These are phyloP conservation scores for Lutjanus campechanus DNA, from an alignment of 2,797 vertebrate species.

Conservation along the genomic window DNA sequence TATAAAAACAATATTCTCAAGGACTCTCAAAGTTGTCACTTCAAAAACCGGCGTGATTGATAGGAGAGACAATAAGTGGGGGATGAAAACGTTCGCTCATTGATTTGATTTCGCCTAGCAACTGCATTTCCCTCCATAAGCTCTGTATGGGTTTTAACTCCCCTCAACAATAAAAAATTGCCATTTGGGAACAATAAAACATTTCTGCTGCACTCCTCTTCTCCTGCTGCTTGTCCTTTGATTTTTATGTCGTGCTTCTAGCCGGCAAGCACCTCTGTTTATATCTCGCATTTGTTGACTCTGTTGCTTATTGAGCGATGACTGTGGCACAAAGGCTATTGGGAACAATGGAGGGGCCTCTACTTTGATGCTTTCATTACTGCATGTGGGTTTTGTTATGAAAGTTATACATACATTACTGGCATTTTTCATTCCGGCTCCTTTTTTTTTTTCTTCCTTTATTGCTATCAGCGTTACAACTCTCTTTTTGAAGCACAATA, in stretches of 20 bases:
- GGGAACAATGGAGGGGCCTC: conserved; percentile 74
- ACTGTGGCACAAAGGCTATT: conserved; percentile 72
- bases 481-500: conserved; percentile 70
- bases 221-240: conserved; percentile 79
- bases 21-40: conserved; percentile 62
- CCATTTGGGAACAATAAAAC: conserved; percentile 78
- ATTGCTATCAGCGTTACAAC: conserved; percentile 73
- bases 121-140: conserved; percentile 66
- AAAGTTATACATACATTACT: conserved; percentile 79
- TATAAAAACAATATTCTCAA: conserved; percentile 51
- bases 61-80: conserved; percentile 69
- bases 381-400: conserved; percentile 76
- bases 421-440: conserved; percentile 67
- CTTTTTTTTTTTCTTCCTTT: conserved; percentile 56
- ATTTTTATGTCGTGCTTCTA: conserved; percentile 73
- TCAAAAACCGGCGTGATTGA: conserved; percentile 59
- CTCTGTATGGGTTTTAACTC: conserved; percentile 68
- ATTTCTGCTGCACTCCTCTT: conserved; percentile 63
- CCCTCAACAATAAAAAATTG: conserved; percentile 72
- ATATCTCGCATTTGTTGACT: conserved; percentile 82
- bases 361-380: conserved; percentile 82
- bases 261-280: conserved; percentile 73
- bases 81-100: conserved; percentile 59
- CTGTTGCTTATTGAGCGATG: conserved; percentile 81
- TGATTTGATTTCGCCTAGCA: conserved; percentile 72